A percentile compares a stretch with the other conserved stretches of the same genome.
Evolutionary conservation across 2,113 vertebrate genomes (phyloP).

Genomic region (Hiodon alosoides): DNA sequence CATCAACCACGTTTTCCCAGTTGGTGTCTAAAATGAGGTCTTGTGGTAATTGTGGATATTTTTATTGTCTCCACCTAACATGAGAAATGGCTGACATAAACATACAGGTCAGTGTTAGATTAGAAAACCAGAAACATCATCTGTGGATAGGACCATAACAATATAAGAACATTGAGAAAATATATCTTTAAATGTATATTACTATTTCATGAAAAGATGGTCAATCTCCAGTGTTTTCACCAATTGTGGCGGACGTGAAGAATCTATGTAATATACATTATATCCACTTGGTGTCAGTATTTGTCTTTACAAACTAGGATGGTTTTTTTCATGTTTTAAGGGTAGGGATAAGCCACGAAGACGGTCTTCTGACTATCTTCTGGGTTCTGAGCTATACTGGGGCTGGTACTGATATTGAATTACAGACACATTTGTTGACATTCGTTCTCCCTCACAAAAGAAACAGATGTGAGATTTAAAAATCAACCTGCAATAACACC

Average conservation of each 20-base stretch:
- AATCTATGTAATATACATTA: background rate
- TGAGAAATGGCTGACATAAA: background rate
- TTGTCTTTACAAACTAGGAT: background rate
- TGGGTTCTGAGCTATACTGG: background rate
- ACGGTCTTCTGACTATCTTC: background rate
- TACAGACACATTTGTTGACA: too few species aligned
- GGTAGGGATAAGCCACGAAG: background rate
- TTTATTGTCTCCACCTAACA: background rate
- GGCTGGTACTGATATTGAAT: background rate
- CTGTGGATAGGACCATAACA: background rate
- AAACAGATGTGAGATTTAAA: too few species aligned
- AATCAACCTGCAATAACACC: too few species aligned
- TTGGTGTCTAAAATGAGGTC: background rate
- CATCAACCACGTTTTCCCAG: too few species aligned
- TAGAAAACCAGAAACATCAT: background rate
- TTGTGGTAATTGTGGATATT: background rate
- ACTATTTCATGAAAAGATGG: background rate
- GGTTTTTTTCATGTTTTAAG: background rate
- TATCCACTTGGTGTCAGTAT: constrained; percentile 15
- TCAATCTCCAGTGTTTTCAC: background rate
- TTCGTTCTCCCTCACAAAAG: too few species aligned
- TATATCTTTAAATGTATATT: background rate
- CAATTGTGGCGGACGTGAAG: background rate
- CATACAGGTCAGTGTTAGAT: background rate
- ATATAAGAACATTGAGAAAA: background rate